Evolutionary conservation across 2,797 vertebrate genomes (phyloP).

Genomic region (Loriculus beryllinus): DNA sequence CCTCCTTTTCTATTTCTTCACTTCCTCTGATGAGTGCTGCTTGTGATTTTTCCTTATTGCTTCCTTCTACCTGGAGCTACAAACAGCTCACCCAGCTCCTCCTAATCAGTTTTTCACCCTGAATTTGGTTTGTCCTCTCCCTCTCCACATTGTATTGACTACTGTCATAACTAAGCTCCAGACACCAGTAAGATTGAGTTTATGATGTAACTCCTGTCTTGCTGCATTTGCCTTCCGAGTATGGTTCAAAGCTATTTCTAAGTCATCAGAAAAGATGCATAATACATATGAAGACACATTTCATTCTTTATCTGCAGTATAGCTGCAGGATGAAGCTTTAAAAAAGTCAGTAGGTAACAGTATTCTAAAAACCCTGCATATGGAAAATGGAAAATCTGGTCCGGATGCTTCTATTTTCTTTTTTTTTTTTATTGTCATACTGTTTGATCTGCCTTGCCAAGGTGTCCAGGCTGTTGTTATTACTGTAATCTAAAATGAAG

Average conservation of each 20-base stretch:
- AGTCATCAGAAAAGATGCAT: neutral
- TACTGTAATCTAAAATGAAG: neutral
- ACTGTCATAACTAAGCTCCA: neutral
- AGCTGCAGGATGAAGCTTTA: neutral
- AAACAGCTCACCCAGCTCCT: neutral
- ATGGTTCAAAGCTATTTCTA: neutral
- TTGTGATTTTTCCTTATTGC: neutral
- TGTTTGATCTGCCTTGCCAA: neutral
- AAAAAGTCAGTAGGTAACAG: neutral
- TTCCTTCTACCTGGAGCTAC: neutral
- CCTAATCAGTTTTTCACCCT: neutral
- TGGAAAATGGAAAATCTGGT: neutral
- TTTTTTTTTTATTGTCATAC: neutral
- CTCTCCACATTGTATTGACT: neutral
- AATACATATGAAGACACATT: neutral
- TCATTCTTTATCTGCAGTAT: neutral
- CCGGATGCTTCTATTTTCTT: neutral
- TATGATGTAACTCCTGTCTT: neutral
- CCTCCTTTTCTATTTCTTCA: neutral
- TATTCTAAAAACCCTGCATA: neutral
- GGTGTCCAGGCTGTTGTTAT: neutral
- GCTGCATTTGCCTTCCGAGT: neutral
- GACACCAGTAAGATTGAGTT: accelerated
- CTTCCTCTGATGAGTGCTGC: neutral
- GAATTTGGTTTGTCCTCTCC: neutral